Percentiles rank a stretch among this genome's conserved stretches.
These are phyloP conservation scores for Neopelma chrysocephalum DNA, from an alignment of 2,797 vertebrate species.

Conservation along the genomic window DNA sequence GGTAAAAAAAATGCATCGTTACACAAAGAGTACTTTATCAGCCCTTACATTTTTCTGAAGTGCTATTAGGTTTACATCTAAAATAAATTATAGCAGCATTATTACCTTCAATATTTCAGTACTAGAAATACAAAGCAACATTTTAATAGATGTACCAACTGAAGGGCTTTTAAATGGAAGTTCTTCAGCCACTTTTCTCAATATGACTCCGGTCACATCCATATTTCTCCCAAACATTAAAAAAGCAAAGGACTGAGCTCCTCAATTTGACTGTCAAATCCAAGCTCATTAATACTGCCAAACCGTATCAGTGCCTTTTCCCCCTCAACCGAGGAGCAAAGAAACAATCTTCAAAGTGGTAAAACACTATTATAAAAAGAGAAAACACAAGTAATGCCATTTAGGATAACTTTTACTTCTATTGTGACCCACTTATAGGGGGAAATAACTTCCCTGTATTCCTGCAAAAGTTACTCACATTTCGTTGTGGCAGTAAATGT, in stretches of 20 bases:
- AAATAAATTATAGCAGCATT: not conserved
- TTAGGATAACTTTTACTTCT: not conserved
- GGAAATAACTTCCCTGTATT: not conserved
- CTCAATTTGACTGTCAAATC: not conserved
- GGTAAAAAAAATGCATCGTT: not conserved
- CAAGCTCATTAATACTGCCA: not conserved
- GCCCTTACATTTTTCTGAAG: not conserved
- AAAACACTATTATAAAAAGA: not conserved
- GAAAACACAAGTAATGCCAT: not conserved
- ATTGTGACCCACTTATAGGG: not conserved
- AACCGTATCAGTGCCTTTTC: not conserved
- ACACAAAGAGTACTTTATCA: not conserved
- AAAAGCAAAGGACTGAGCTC: not conserved
- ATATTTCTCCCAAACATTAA: not conserved
- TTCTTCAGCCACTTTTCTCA: not conserved
- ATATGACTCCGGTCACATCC: not conserved
- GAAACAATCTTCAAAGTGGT: not conserved
- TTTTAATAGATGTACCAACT: not conserved
- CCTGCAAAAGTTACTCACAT: not conserved
- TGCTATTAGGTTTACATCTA: not conserved
- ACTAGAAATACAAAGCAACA: not conserved
- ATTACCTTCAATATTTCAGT: not conserved
- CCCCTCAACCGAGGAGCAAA: not conserved
- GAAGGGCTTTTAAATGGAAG: not conserved
- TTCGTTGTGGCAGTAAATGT: accelerated